These are phyloP conservation scores for Morelia viridis DNA, from an alignment of 2,797 vertebrate species.

Conservation along the genomic window DNA sequence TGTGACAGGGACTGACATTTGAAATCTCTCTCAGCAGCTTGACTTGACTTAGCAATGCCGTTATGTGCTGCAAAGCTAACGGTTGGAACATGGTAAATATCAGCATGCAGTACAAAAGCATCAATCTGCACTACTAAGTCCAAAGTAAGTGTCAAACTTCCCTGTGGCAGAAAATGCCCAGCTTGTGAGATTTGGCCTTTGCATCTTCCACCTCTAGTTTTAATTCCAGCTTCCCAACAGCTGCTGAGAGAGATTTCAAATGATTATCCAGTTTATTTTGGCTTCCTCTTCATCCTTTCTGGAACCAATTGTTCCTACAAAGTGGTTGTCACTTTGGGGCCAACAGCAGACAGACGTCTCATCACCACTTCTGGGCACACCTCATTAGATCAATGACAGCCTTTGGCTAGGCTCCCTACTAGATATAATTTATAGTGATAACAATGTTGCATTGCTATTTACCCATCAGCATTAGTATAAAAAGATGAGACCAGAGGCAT, in stretches of 20 bases:
- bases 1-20: not conserved
- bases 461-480: conserved; percentile 29
- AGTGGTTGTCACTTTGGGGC: conserved; percentile 19
- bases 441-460: not conserved
- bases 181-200: not conserved
- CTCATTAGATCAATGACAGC: conserved; percentile 51
- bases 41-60: not conserved
- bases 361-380: conserved; percentile 39
- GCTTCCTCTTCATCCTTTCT: conserved; percentile 35
- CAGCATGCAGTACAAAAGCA: not conserved
- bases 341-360: not conserved
- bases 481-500: conserved; percentile 12
- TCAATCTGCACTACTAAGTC: not conserved
- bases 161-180: not conserved
- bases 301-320: conserved; percentile 6
- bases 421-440: conserved; percentile 45
- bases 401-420: conserved; percentile 33
- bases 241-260: conserved; percentile 8
- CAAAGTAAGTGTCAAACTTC: conserved; percentile 18
- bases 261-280: not conserved
- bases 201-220: not conserved
- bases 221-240: not conserved
- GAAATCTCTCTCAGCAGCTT: too few relatives aligned
- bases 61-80: not conserved
- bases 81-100: not conserved